Conservation (phyloP, 1,140 invertebrate genomes). For the Orius insidiosus region DNA sequence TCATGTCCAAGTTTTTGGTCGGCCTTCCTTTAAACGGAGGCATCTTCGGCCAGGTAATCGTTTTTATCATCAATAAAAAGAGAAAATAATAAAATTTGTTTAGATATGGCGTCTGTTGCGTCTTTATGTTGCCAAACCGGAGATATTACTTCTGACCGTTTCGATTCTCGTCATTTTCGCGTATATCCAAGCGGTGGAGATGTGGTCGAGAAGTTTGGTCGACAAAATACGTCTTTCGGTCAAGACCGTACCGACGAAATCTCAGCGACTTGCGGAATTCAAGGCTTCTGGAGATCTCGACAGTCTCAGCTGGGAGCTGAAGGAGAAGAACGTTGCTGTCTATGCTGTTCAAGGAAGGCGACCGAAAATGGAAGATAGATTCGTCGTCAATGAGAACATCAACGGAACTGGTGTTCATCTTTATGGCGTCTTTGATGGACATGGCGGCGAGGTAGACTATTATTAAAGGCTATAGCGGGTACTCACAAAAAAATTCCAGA, state of each 20-base stretch:
- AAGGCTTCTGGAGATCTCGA: conserved; percentile 26
- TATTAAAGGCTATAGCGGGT: no score
- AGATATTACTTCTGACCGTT: conserved; percentile 46
- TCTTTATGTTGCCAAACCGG: conserved; percentile 55
- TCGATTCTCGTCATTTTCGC: conserved; percentile 47
- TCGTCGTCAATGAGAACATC: conserved; percentile 60
- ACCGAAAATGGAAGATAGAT: conserved; percentile 84
- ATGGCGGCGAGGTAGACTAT: conserved; percentile 76
- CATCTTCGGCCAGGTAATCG: conserved; percentile 35
- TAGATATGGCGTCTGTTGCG: conserved; percentile 44
- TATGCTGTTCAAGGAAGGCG: conserved; percentile 79
- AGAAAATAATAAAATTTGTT: no score
- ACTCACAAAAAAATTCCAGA: no score
- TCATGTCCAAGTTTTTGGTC: conserved; percentile 57
- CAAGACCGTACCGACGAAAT: conserved; percentile 22
- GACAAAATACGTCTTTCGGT: conserved; percentile 52
- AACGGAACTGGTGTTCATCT: conserved; percentile 58
- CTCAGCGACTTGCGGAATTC: conserved; percentile 25
- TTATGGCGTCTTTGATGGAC: conserved; percentile 87
- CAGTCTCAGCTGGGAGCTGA: conserved; percentile 55
- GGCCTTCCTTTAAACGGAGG: conserved; percentile 43
- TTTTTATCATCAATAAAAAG: no score
- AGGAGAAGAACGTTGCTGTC: conserved; percentile 52
- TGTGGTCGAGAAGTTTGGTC: conserved; percentile 56
- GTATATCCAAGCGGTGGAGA: conserved; percentile 59